Percentiles rank a stretch among this genome's conserved stretches.
phyloP scores from a whole-genome alignment of 92 coral and sea anemone genomes.

The Zoanthus solanderi region DNA sequence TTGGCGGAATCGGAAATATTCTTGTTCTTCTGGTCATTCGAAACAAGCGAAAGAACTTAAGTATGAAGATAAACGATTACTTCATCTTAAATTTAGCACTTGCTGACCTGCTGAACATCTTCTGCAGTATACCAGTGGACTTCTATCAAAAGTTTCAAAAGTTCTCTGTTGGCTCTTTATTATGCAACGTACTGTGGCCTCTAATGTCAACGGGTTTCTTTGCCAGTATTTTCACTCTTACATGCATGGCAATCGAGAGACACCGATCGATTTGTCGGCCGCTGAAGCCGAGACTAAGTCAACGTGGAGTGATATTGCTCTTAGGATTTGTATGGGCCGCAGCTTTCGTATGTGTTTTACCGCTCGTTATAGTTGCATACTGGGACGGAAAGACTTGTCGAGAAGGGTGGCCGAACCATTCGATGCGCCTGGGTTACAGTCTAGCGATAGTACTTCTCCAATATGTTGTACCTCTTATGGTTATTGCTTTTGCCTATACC shows the following conservation, averaged over 20 bases:
- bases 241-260: constrained; percentile 85
- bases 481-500: constrained; percentile 79
- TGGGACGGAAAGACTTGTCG: constrained; percentile 61
- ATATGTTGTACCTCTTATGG: constrained; percentile 68
- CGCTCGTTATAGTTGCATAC: constrained; percentile 72
- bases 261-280: constrained; percentile 75
- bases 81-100: constrained; percentile 79
- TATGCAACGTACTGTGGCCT: constrained; percentile 87
- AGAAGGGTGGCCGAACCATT: constrained; percentile 73
- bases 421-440: constrained; percentile 74
- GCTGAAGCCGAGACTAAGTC: constrained; percentile 65
- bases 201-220: constrained; percentile 78
- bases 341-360: constrained; percentile 70
- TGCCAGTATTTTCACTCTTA: constrained; percentile 78
- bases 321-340: constrained; percentile 67
- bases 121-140: constrained; percentile 76
- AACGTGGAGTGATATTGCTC: constrained; percentile 32
- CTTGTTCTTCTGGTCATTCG: constrained; percentile 73
- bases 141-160: constrained; percentile 65
- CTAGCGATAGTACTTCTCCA: constrained; percentile 66
- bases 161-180: constrained; percentile 63
- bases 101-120: constrained; percentile 67
- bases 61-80: constrained; percentile 73
- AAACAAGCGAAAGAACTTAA: constrained; percentile 65
- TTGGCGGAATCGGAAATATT: constrained; percentile 77